Evolutionary conservation across 2,888 invertebrate species (phyloP).

Genomic region (Polietes domitor): DNA sequence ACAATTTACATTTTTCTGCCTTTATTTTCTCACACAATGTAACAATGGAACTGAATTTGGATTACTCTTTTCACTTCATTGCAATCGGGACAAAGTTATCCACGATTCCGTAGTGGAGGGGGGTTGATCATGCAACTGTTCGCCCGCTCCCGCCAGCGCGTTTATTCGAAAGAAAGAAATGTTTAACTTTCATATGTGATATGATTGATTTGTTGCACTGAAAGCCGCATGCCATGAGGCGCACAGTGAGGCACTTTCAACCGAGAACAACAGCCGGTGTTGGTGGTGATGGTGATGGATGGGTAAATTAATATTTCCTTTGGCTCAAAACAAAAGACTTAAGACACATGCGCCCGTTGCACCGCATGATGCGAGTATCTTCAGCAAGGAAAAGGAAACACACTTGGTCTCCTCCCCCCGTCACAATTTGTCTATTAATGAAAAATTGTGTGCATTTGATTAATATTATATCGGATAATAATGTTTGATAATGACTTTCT

Average conservation of each 20-base stretch:
- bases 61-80: background rate
- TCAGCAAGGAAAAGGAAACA: constrained; percentile 2
- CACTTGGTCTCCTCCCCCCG: background rate
- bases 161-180: background rate
- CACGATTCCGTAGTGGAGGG: too few species aligned
- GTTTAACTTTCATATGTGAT: constrained; percentile 7
- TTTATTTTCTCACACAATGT: constrained; percentile 4
- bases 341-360: constrained; percentile 24
- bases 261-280: background rate
- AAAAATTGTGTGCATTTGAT: constrained; percentile 5
- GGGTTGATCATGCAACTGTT: background rate
- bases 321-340: constrained; percentile 27
- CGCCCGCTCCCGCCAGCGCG: background rate
- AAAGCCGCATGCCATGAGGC: background rate
- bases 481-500: constrained; percentile 17
- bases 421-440: constrained; percentile 26
- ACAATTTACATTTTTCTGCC: constrained; percentile 10
- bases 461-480: background rate
- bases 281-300: background rate
- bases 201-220: constrained; percentile 32
- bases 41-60: constrained; percentile 9
- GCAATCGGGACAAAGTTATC: background rate
- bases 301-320: background rate
- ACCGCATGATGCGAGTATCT: background rate
- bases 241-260: constrained; percentile 7